phyloP scores from a whole-genome alignment of 2,113 vertebrate genomes.

The Ceyx cyanopectus region DNA sequence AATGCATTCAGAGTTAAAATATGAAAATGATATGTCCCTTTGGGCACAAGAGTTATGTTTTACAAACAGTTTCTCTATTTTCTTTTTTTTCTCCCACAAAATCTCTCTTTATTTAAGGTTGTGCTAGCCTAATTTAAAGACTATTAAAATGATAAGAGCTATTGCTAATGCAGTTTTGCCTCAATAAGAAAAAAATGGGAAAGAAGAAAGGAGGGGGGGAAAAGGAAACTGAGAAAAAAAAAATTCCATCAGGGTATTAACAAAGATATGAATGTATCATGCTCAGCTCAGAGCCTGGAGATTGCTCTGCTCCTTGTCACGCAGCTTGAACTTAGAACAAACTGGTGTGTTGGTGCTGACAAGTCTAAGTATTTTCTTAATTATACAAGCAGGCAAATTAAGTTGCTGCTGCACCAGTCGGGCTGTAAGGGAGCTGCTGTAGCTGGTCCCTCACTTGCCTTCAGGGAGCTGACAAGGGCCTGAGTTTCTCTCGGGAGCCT shows the following conservation, averaged over 20 bases:
- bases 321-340: conserved; percentile 50
- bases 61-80: conserved; percentile 74
- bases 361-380: conserved; percentile 49
- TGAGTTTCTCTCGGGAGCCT: not conserved
- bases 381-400: conserved; percentile 53
- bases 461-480: not conserved
- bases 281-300: conserved; percentile 17
- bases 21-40: conserved; percentile 79
- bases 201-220: not conserved
- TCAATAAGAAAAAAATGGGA: not conserved
- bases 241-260: not conserved
- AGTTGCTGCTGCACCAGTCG: not conserved
- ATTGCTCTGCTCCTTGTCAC: conserved; percentile 33
- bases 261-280: conserved; percentile 43
- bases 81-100: conserved; percentile 46
- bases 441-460: not conserved
- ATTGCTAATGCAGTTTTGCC: conserved; percentile 39
- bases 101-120: conserved; percentile 72
- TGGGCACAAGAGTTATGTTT: conserved; percentile 73
- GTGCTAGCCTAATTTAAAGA: conserved; percentile 60
- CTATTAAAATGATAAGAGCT: conserved; percentile 62
- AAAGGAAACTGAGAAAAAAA: not conserved
- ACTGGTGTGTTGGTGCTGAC: conserved; percentile 39
- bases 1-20: conserved; percentile 76
- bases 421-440: fast-evolving